These are phyloP conservation scores for Trididemnum nubilum DNA, from an alignment of 23 tunicate species.

Conservation along the genomic window DNA sequence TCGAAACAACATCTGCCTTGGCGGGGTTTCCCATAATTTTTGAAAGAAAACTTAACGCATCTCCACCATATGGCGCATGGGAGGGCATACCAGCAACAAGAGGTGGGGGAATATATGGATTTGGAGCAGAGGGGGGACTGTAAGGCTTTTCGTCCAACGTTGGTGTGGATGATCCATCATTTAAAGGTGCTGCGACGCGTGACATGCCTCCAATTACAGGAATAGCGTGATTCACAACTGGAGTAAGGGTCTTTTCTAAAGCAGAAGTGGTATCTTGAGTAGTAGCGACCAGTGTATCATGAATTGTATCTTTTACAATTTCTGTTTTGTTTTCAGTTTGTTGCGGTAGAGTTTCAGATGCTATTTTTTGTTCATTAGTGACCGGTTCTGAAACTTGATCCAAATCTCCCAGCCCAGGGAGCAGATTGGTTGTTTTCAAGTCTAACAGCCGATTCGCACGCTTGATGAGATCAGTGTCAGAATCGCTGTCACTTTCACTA, in stretches of 20 bases:
- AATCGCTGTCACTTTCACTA: slow-evolving; percentile 69
- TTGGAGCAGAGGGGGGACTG: not conserved
- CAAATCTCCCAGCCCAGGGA: slow-evolving; percentile 46
- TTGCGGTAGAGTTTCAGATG: not conserved
- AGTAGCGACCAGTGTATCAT: not conserved
- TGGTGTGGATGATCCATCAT: slow-evolving; percentile 65
- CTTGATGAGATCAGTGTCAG: slow-evolving; percentile 30
- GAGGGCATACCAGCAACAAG: not conserved
- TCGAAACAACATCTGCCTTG: slow-evolving; percentile 2
- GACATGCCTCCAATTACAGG: slow-evolving; percentile 77
- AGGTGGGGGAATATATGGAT: not conserved
- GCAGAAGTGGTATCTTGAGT: not conserved
- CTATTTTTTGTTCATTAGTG: not conserved
- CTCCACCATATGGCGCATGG: slow-evolving; percentile 49
- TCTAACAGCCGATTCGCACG: not conserved
- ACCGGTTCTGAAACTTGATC: not conserved
- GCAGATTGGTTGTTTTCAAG: not conserved
- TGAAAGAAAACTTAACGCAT: slow-evolving; percentile 63
- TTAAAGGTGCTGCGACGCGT: not conserved
- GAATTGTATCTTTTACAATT: not conserved
- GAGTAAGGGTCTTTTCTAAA: not conserved
- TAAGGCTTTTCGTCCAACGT: slow-evolving; percentile 60
- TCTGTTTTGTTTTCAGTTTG: not conserved
- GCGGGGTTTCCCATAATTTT: slow-evolving; percentile 62
- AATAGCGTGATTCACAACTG: slow-evolving; percentile 41